phyloP scores from a whole-genome alignment of 1,140 invertebrate genomes.

The Caenorhabditis latens region DNA sequence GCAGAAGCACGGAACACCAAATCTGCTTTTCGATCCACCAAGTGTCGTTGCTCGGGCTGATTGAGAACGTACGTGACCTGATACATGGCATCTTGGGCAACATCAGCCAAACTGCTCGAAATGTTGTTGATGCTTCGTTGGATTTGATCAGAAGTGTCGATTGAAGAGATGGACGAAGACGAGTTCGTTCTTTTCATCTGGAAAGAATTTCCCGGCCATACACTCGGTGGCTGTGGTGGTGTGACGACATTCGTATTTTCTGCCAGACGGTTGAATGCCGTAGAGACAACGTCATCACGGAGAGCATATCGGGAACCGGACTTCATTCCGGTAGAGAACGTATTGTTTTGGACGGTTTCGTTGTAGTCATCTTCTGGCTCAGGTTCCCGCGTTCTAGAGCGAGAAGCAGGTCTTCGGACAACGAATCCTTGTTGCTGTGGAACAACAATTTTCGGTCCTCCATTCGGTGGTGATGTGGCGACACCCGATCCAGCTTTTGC shows the following conservation, averaged over 20 bases:
- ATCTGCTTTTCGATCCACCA: conserved; percentile 16
- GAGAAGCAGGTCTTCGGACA: not conserved
- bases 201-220: not conserved
- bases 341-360: not conserved
- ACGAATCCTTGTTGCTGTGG: not conserved
- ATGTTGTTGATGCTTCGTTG: conserved; percentile 59
- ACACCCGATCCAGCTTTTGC: conserved; percentile 79
- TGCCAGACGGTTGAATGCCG: not conserved
- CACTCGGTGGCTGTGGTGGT: not conserved
- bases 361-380: not conserved
- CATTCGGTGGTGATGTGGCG: conserved; percentile 70
- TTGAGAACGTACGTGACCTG: conserved; percentile 53
- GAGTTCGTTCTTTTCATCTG: conserved; percentile 56
- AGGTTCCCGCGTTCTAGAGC: not conserved
- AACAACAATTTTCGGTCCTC: conserved; percentile 63
- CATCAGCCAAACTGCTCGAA: conserved; percentile 38
- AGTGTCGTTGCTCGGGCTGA: conserved; percentile 50
- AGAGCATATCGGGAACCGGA: conserved; percentile 31
- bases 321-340: no score
- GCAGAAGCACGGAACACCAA: conserved; percentile 33
- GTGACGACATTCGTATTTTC: not conserved
- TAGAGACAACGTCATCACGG: conserved; percentile 4
- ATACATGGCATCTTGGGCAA: conserved; percentile 60
- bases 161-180: conserved; percentile 63
- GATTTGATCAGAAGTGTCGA: conserved; percentile 66